Evolutionary conservation across 2,113 vertebrate genomes (phyloP), one percentile per base, ranked within the genome.

Genomic region (Sardina pilchardus): DNA sequence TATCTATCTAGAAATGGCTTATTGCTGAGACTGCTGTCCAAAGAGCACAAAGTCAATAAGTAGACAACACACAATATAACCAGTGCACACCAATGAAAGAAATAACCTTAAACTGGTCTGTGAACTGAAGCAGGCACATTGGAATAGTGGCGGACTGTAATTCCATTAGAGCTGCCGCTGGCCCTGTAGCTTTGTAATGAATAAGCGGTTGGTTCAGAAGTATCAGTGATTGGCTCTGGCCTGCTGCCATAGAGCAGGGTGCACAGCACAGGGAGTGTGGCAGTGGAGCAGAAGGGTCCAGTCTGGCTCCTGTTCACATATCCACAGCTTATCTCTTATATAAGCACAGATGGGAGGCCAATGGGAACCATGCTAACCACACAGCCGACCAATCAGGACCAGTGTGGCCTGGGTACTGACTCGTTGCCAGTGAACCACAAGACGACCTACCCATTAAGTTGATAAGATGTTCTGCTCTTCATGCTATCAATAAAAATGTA

Each of bases 181-280:
- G 26, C 67, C 30, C 67, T 67, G 59, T 67, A 75, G 67, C 36
- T 75, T 34, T 36, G 30, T 36, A 34, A 75, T 36, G 67, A 36
- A 75, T 34, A 75, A 75, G 67, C 67, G 36, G 67, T 75, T 36
- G 14, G n/a, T 34, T 30, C 12, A 14, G 16, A 16, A 34, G 67
- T 3, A 3, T 14, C 12, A 34, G 67, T 14, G 30, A 75, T 34
- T 75, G 26, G 10, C 67, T 34, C 14, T 30, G 67, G 30, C 67
- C 30, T 4, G 7, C 12, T 75, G 67, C 67, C 67, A 75, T 2
- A 75, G 67, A 75, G 67, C 67, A 75, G 26, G 67, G 67, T 75
- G 67, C 67, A 36, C 67, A 36, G 67, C 42, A 36, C 17, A 85
- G 7, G 21, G 88, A 88, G 87, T 88, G 85, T 89, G 86, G 85